Conservation (phyloP, 2,888 invertebrate species). For the Sarcophaga carnaria region DNA sequence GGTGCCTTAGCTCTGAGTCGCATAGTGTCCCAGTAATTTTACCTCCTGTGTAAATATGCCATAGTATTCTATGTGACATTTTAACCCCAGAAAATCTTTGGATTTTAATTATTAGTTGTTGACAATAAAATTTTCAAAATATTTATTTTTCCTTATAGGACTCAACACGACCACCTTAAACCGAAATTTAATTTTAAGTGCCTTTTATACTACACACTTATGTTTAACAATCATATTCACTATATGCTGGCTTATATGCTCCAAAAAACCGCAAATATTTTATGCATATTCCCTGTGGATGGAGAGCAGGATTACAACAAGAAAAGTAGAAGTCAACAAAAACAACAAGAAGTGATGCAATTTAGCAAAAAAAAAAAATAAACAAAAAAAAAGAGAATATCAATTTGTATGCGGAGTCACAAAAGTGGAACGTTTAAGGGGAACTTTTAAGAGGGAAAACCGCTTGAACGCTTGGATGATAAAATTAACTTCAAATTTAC, state of each 20-base stretch:
- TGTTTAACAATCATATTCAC: too few species aligned
- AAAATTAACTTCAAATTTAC: conserved; percentile 25
- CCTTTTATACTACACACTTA: not conserved
- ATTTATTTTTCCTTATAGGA: not conserved
- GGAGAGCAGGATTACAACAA: not conserved
- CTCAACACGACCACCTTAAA: not conserved
- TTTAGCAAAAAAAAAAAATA: not conserved
- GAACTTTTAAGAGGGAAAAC: not conserved
- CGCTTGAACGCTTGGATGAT: conserved; percentile 25
- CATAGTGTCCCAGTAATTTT: too few species aligned
- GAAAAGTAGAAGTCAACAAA: conserved; percentile 6
- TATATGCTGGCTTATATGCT: not conserved
- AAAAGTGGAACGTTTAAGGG: too few species aligned
- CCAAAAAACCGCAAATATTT: not conserved
- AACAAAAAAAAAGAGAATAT: not conserved
- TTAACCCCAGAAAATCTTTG: not conserved
- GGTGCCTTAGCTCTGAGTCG: too few species aligned
- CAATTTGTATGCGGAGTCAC: too few species aligned
- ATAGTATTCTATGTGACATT: not conserved
- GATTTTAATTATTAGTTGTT: not conserved
- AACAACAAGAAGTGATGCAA: not conserved
- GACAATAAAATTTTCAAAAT: not conserved
- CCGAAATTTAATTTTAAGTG: not conserved
- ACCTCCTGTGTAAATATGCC: too few species aligned
- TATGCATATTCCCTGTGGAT: not conserved